phyloP scores from a whole-genome alignment of 2,888 invertebrate species.

The Salpingus planirostris region DNA sequence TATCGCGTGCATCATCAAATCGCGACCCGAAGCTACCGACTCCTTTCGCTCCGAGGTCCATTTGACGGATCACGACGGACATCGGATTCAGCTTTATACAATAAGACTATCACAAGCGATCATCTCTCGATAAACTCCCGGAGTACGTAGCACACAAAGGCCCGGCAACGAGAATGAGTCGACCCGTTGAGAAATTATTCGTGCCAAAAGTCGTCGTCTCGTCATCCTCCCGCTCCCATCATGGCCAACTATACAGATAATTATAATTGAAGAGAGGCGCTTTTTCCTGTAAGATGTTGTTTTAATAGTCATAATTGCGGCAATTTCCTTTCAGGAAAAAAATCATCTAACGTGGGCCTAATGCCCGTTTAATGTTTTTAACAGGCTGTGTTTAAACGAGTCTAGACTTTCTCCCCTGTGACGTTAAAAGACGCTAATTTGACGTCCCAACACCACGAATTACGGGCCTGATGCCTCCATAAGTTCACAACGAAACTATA shows the following conservation, averaged over 20 bases:
- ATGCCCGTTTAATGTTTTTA: constrained; percentile 28
- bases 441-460: constrained; percentile 24
- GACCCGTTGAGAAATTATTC: too few relatives aligned
- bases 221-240: too few relatives aligned
- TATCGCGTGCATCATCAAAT: too few relatives aligned
- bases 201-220: too few relatives aligned
- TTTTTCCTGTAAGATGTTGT: too few relatives aligned
- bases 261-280: too few relatives aligned
- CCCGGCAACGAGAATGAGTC: too few relatives aligned
- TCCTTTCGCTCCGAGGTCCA: constrained; percentile 13
- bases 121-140: not conserved
- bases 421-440: constrained; percentile 36
- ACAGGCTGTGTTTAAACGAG: constrained; percentile 29
- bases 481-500: constrained; percentile 10
- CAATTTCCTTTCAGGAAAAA: constrained; percentile 17
- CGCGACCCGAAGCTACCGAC: too few relatives aligned
- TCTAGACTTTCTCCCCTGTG: constrained; percentile 28
- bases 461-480: constrained; percentile 11
- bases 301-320: constrained; percentile 19
- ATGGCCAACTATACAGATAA: too few relatives aligned
- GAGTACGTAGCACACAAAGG: too few relatives aligned
- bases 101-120: not conserved
- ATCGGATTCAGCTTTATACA: too few relatives aligned
- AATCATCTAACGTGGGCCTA: constrained; percentile 28
- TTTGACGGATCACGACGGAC: constrained; percentile 19